Base-by-base conservation (phyloP, 2,888 invertebrate genomes). In the Lymantria dispar region DNA sequence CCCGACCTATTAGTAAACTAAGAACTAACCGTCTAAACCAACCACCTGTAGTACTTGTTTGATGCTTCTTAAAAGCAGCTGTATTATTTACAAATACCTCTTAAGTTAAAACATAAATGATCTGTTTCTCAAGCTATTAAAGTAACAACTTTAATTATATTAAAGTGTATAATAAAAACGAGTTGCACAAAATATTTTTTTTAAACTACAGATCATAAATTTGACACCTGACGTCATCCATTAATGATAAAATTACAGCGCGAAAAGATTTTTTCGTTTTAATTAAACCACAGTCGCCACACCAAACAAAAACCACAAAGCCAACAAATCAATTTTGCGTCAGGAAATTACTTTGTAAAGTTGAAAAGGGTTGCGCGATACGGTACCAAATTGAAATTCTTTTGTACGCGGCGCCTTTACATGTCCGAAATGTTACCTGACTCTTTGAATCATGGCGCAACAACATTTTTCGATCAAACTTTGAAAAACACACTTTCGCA, bases 361-460 rank as follows among this genome's bases (percentile, higher is more conserved):
- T 85, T 85, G 83, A 85, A 85, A 86, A 83, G 85, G 83, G 86
- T 86, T 83, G 72, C 68, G 77, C 85, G 83, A 86, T 86, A 86
- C 84, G 76, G 76, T 72, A 83, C 81, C 84, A 87, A 88, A 89
- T 87, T 89, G 89, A 88, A 90, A 90, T 90, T 90, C 88, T 89
- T 88, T 89, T 87, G 85, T 87, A 70, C 72, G 60, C 74, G 73
- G 67, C 74, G 79, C 87, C 83, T 87, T 86, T 83, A 83, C 83
- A 84, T 83, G 85, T 78, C 80, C 84, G 72, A 82, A 85, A 80
- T 79, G 83, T 73, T 87, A 86, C 88, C 87, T 84, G 83, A 61
- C 73, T 78, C 72, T 74, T 74, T 73, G 76, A 79, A 73, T 80
- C 80, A 80, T 80, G 76, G 72, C 70, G 59, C 65, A 68, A 71